These are phyloP conservation scores for Neodon shergylaensis DNA, from an alignment of 2,113 vertebrate species.

Conservation along the genomic window DNA sequence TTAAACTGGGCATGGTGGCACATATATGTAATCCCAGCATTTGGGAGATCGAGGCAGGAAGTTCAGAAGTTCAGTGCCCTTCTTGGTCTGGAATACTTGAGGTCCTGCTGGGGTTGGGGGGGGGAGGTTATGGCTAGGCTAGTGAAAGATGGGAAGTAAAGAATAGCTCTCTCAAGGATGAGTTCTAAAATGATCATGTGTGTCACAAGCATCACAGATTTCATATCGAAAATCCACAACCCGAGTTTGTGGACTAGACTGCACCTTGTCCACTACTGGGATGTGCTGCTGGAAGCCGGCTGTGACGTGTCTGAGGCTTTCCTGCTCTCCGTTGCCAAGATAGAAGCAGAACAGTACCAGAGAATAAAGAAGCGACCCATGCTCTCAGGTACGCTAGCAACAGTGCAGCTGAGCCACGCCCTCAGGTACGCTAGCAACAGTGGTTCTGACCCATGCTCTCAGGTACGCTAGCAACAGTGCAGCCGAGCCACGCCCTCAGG, in stretches of 20 bases:
- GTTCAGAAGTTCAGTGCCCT: background rate
- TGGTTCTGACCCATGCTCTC: background rate
- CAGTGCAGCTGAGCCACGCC: accelerated
- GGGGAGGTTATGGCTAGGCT: background rate
- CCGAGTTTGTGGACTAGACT: conserved; percentile 68
- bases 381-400: background rate
- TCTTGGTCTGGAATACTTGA: background rate
- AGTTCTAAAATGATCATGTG: background rate
- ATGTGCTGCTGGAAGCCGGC: conserved; percentile 10
- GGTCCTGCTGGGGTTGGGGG: background rate
- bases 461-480: background rate
- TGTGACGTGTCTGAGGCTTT: conserved; percentile 42
- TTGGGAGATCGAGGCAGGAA: background rate
- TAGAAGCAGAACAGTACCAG: conserved; percentile 5
- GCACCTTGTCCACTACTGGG: conserved; percentile 73
- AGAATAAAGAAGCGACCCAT: background rate
- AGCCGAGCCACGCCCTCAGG: accelerated
- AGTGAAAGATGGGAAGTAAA: background rate
- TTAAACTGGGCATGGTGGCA: background rate
- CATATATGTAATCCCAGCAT: background rate
- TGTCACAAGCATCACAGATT: conserved; percentile 62
- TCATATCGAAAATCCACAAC: conserved; percentile 61
- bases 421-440: background rate
- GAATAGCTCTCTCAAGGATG: background rate
- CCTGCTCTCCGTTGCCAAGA: conserved; percentile 42